Evolutionary conservation across 2,797 vertebrate species (phyloP), one percentile per base, ranked within the genome.

Genomic region (Allobates femoralis): DNA sequence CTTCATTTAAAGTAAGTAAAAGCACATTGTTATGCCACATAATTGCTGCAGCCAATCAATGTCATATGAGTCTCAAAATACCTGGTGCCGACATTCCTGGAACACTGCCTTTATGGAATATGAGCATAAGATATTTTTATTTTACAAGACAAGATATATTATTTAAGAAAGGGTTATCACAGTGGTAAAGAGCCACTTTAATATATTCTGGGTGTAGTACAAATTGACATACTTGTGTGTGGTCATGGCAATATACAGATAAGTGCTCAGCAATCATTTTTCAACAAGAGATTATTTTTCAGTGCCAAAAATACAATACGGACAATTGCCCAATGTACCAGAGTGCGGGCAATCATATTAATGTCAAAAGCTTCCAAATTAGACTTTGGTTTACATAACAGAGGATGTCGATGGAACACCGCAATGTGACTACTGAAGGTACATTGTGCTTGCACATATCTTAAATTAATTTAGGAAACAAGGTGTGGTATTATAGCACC

Each of bases 401-500:
- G 19, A 56, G 28, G 7, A 56, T 19, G 37, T 32, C 5, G 53
- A 41, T 78, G 53, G 53, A 58, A n/a, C 30, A 19, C 19, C 23
- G 30, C 56, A 64, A 21, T 18, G 23, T 46, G 32, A 23, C 3
- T 26, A 12, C 11, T 81, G 15, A 26, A 37, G 56, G 50, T 56
- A 69, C 46, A 69, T 34, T 32, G 30, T 69, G 66, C 18, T 23
- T 60, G 79, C 62, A 80, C 15, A 26, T 46, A 53, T 10, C 41
- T 34, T 15, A 16, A 60, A 41, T 73, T 28, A 60, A n/a, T 34
- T 55, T 32, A 81, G 14, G 30, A 73, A 82, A 73, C 66, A 82
- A 73, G 81, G 81, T 60, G 81, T 74, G 81, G 67, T 83, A 12
- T 15, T 58, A 32, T 28, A 56, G 67, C 51, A 60, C 67, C 81